Evolutionary conservation across 2,888 invertebrate genomes (phyloP).

Genomic region (Hemistola chrysoprasaria): DNA sequence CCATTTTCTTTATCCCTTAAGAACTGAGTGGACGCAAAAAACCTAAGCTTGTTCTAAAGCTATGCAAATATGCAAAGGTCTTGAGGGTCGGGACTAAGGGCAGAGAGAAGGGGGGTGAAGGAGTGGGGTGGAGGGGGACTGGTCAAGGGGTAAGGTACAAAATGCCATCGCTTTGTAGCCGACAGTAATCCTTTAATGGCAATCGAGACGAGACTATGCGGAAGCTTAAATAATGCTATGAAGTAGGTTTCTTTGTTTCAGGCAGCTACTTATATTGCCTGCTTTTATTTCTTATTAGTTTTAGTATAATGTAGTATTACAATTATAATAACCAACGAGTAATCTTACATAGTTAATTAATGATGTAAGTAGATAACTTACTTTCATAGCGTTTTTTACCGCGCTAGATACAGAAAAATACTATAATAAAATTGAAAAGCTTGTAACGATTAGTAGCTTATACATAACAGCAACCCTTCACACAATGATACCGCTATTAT

Average conservation of each 20-base stretch:
- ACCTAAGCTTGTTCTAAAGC: conserved; percentile 68
- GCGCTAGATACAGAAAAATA: too few relatives aligned
- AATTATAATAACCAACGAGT: too few relatives aligned
- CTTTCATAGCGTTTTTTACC: too few relatives aligned
- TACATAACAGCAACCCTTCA: too few relatives aligned
- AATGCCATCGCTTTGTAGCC: conserved; percentile 75
- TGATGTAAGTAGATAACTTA: too few relatives aligned
- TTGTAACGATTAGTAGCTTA: too few relatives aligned
- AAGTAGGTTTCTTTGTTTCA: conserved; percentile 20
- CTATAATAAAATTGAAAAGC: too few relatives aligned
- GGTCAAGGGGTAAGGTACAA: conserved; percentile 75
- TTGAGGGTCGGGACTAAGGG: conserved; percentile 57
- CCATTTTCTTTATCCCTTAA: conserved; percentile 68
- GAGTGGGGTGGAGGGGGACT: conserved; percentile 37
- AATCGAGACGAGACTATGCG: conserved; percentile 53
- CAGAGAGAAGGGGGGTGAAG: conserved; percentile 31
- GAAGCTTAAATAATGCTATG: conserved; percentile 31
- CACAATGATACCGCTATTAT: too few relatives aligned
- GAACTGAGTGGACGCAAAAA: conserved; percentile 65
- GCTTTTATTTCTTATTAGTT: conserved; percentile 13
- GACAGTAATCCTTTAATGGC: conserved; percentile 78
- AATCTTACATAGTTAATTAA: too few relatives aligned
- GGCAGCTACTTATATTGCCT: conserved; percentile 16
- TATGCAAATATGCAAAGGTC: conserved; percentile 79
- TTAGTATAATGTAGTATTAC: too few relatives aligned